phyloP scores from a whole-genome alignment of 1,140 invertebrate genomes.

The Cardiocondyla obscurior region DNA sequence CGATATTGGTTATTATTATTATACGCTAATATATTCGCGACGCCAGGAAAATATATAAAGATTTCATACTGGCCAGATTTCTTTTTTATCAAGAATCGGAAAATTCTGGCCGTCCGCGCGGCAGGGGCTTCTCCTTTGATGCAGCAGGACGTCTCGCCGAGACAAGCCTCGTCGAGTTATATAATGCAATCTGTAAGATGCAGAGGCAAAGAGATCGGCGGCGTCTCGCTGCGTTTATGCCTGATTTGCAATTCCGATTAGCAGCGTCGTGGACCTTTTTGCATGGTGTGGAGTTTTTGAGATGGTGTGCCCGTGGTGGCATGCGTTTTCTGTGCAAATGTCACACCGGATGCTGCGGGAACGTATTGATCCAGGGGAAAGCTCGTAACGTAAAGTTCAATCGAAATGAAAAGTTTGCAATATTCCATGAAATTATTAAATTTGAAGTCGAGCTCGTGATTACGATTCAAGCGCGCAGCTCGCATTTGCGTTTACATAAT shows the following conservation, averaged over 20 bases:
- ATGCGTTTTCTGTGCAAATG: slow-evolving; percentile 49
- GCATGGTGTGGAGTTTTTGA: slow-evolving; percentile 50
- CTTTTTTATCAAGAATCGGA: not conserved
- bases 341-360: slow-evolving; percentile 30
- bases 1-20: not conserved
- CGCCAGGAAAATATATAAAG: not conserved
- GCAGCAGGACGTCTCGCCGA: slow-evolving; percentile 19
- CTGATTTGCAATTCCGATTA: slow-evolving; percentile 54
- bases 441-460: not conserved
- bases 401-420: not conserved
- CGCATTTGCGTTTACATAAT: not conserved
- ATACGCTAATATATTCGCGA: not conserved
- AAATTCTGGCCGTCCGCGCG: slow-evolving; percentile 37
- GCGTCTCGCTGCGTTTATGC: slow-evolving; percentile 38
- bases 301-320: slow-evolving; percentile 29
- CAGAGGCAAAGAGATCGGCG: slow-evolving; percentile 13
- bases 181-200: slow-evolving; percentile 14
- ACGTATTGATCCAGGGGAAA: slow-evolving; percentile 24
- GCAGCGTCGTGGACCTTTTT: slow-evolving; percentile 31
- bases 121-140: not conserved
- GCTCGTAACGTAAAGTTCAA: slow-evolving; percentile 9
- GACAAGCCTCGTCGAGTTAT: not conserved
- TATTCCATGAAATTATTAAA: not conserved
- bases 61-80: not conserved
- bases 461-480: not conserved